phyloP scores from a whole-genome alignment of 2,888 invertebrate species.

The Subacronicta megacephala region DNA sequence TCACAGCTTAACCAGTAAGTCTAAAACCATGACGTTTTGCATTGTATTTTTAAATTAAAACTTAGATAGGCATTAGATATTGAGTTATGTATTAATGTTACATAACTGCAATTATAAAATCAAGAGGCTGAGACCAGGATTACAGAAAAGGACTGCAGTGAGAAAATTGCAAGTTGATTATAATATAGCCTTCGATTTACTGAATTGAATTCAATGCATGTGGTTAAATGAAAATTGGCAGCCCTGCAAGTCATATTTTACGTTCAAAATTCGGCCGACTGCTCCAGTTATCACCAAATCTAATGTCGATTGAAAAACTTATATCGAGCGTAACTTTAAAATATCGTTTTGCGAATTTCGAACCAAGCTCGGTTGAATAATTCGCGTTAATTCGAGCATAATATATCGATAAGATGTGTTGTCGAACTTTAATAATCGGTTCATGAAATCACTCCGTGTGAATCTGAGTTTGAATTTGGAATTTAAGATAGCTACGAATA shows the following conservation, averaged over 20 bases:
- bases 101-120: too few relatives aligned
- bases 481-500: too few relatives aligned
- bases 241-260: slow-evolving; percentile 29
- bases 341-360: slow-evolving; percentile 47
- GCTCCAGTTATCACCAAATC: slow-evolving; percentile 60
- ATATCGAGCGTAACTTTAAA: slow-evolving; percentile 52
- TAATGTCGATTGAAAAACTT: slow-evolving; percentile 64
- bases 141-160: too few relatives aligned
- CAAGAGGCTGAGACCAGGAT: too few relatives aligned
- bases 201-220: background rate
- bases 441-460: slow-evolving; percentile 24
- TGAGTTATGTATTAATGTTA: too few relatives aligned
- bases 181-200: background rate
- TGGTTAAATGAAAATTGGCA: slow-evolving; percentile 9
- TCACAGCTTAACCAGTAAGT: too few relatives aligned
- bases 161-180: background rate
- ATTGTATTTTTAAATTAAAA: too few relatives aligned
- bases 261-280: slow-evolving; percentile 35
- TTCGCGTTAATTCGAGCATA: slow-evolving; percentile 46
- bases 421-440: slow-evolving; percentile 33
- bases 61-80: too few relatives aligned
- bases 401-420: slow-evolving; percentile 39
- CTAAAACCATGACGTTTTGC: too few relatives aligned
- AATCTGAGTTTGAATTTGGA: slow-evolving; percentile 5
- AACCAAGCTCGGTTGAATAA: slow-evolving; percentile 49